Evolutionary conservation across 2,113 vertebrate genomes (phyloP), one percentile per base, ranked within the genome.

Genomic region (Apteryx mantelli): DNA sequence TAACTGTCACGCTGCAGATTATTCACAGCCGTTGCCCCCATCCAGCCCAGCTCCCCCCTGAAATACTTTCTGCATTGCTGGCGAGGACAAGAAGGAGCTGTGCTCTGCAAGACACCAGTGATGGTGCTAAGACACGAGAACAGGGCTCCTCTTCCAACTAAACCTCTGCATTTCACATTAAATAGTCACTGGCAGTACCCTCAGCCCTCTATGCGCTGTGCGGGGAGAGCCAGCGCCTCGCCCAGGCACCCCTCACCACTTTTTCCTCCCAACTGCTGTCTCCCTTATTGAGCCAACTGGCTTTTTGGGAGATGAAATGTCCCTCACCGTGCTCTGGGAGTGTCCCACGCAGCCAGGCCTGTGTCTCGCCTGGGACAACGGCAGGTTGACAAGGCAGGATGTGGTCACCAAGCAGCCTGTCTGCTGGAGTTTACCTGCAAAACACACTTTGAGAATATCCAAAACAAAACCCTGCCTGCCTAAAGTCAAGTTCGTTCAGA

Each of bases 1-100:
- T 25, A 19, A 4, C 4, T 28, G 0, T 8, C 2, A 2, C 0
- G 2, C 64, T 55, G 34, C 30, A 19, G 19, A 34, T 60, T 60
- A 34, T 19, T 60, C 32, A 26, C 18, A 18, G 56, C 30, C 32
- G 30, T 30, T 58, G 10, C 10, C 56, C 30, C 30, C 28, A 11
- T n/a, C 58, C 24, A 1, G 17, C 44, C 32, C 64, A 74, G 74
- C 50, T 52, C 34, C 30, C 16, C 50, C 26, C 55, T 71, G 61
- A 76, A 71, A 69, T 0, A 0, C 22, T 6, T 48, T 0, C 16
- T 30, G 22, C 44, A 63, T 13, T 73, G 42, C 66, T 92, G 75
- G 61, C 76, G 40, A 53, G 44, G 15, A 12, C 44, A 65, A 75
- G 73, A 74, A 8, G 5, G 16, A 55, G 1, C 0, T 63, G 42